Evolutionary conservation across 2,797 vertebrate species (phyloP), one percentile per base, ranked within the genome.

Genomic region (Halcyon leucocephala): DNA sequence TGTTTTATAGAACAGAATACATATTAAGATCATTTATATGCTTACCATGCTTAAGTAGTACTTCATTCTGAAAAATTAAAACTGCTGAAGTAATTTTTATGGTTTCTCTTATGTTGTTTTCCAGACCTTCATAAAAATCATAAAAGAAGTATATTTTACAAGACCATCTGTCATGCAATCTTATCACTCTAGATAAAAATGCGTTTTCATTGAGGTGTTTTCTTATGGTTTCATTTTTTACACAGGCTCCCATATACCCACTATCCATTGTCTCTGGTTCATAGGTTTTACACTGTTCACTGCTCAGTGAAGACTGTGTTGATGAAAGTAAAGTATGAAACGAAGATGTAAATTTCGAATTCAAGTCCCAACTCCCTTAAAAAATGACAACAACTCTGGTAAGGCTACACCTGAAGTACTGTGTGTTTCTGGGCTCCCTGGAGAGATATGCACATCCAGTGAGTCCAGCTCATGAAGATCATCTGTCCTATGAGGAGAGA

Each of bases 401-500:
- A 33, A 54, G 33, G 6, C 29, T 10, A 46, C 25, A 66, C 5
- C 33, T 60, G 25, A 24, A 71, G 20, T 21, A 44, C 14, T 52
- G 24, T 46, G 42, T 44, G 42, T 44, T 44, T 51, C 20, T 48
- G 25, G 33, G 10, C 25, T 66, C 14, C 22, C 46, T 46, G 22
- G 39, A 41, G 18, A 37, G 26, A 69, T 10, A 6, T 24, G 12
- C 2, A 37, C 15, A 76, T 49, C 12, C 14, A 35, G 57, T 14
- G 18, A 57, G 35, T 57, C 6, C 6, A 8, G 18, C 0, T 2
- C 62, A 37, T 0, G 3, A 49, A 49, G 4, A 54, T 48, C 13
- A 21, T 41, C 37, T 65, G 16, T 71, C 10, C 9, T 14, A 37
- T 29, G 28, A 65, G 10, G 14, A 71, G 17, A 58, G 28, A 58